These are phyloP conservation scores for Acanthosepion pharaonis DNA, from an alignment of 2,888 invertebrate genomes.

Conservation along the genomic window DNA sequence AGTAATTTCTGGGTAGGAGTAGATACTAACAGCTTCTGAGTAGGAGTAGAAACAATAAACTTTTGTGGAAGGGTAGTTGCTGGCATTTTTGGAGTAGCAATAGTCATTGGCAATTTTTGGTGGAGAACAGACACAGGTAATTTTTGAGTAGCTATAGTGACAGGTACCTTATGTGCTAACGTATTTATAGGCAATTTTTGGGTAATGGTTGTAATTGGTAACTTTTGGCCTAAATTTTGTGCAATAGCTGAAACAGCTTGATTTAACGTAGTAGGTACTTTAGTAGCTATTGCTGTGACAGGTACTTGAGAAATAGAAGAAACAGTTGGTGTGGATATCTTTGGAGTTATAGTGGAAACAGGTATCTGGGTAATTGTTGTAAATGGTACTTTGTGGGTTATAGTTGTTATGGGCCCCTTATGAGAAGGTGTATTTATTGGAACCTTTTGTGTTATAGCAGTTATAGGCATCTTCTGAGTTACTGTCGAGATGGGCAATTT, in stretches of 20 bases:
- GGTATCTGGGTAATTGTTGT: constrained; percentile 8
- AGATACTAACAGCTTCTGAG: constrained; percentile 4
- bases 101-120: neutral
- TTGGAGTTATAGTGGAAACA: neutral
- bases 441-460: neutral
- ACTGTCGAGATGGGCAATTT: neutral
- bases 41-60: constrained; percentile 25
- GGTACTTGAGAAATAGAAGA: constrained; percentile 34
- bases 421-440: neutral
- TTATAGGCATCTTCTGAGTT: neutral
- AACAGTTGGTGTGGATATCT: neutral
- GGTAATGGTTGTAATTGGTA: neutral
- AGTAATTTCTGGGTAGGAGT: constrained; percentile 6
- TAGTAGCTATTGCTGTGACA: neutral
- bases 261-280: neutral
- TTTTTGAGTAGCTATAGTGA: neutral
- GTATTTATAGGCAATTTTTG: neutral
- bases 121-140: constrained; percentile 6
- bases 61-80: neutral
- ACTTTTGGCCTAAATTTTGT: neutral
- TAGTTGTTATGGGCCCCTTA: neutral
- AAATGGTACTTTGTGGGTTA: neutral
- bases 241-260: neutral
- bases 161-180: neutral
- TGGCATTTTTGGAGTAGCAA: neutral